Evolutionary conservation across 2,113 vertebrate species (phyloP), one percentile per base, ranked within the genome.

Genomic region (Dicrurus megarhynchus): DNA sequence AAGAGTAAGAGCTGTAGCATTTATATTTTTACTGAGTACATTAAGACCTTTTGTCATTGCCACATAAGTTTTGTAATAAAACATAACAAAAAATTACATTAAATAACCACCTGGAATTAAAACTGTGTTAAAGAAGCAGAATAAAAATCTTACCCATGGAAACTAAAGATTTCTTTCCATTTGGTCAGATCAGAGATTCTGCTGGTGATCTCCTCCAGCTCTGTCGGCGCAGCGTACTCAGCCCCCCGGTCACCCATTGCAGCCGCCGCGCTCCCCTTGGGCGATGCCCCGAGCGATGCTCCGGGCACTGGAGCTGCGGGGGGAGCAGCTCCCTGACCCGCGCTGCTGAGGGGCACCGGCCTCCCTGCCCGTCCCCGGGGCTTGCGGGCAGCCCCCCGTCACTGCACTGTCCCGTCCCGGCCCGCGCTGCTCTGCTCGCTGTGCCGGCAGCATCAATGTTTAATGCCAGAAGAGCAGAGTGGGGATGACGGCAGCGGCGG

Each of bases 161-260:
- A 95, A 61, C 97, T 92, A 53, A 98, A 98, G n/a, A 99, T 98
- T 57, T 97, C 91, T 77, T 97, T 98, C 98, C 98, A 98, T 85
- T 98, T 98, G 83, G 96, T 95, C 28, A 99, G 97, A 6, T 97
- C 87, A 26, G 95, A 95, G 93, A 99, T 97, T 93, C 97, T 98
- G 87, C 65, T 91, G 49, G 95, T 27, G 74, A 98, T 98, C 30
- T 98, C 97, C 49, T 98, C 90, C 37, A 98, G 96, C 55, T 97
- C 96, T 19, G 91, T 57, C 14, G 16, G 80, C 3, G 22, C 2
- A 3, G 17, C 1, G 30, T 0, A 49, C 74, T 47, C 76, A 7
- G 77, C 7, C 1, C 5, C 37, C 0, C 0, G 7, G 2, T 65
- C 85, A 0, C 33, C 27, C 84, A 78, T 87, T 8, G 55, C 47